These are phyloP conservation scores for Eidolon helvum DNA, from an alignment of 2,113 vertebrate genomes.

Conservation along the genomic window DNA sequence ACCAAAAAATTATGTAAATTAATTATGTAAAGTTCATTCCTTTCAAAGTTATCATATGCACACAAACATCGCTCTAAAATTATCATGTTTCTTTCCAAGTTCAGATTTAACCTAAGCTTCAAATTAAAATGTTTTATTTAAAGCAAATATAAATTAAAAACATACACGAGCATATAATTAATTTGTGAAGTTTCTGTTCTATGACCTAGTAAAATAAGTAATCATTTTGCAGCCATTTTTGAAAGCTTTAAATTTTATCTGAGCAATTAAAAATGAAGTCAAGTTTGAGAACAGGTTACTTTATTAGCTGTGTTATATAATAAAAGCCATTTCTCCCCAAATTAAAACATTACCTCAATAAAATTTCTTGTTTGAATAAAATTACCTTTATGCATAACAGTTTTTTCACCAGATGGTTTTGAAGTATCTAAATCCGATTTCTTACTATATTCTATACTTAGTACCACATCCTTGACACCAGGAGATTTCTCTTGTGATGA, in stretches of 20 bases:
- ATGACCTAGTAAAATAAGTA: not conserved
- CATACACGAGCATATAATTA: not conserved
- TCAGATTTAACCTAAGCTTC: conserved; percentile 46
- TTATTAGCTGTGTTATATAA: not conserved
- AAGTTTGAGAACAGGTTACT: not conserved
- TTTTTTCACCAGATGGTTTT: conserved; percentile 89
- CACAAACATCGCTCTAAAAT: not conserved
- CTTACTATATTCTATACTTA: conserved; percentile 95
- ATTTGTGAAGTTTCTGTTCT: not conserved
- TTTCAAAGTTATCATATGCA: not conserved
- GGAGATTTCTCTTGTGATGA: conserved; percentile 96
- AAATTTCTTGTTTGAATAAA: not conserved
- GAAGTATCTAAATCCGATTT: conserved; percentile 92
- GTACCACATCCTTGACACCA: conserved; percentile 93
- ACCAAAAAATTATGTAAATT: not conserved
- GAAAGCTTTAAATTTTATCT: conserved; percentile 32
- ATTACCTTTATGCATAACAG: conserved; percentile 91
- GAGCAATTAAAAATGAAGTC: not conserved
- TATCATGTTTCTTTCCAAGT: conserved; percentile 3
- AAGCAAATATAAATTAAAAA: conserved; percentile 19
- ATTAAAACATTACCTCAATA: conserved; percentile 22
- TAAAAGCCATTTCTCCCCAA: not conserved
- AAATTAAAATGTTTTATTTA: conserved; percentile 11
- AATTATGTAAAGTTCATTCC: not conserved
- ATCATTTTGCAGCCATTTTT: conserved; percentile 15